phyloP scores from a whole-genome alignment of 1,140 invertebrate species.

The Meloidogyne chitwoodi region DNA sequence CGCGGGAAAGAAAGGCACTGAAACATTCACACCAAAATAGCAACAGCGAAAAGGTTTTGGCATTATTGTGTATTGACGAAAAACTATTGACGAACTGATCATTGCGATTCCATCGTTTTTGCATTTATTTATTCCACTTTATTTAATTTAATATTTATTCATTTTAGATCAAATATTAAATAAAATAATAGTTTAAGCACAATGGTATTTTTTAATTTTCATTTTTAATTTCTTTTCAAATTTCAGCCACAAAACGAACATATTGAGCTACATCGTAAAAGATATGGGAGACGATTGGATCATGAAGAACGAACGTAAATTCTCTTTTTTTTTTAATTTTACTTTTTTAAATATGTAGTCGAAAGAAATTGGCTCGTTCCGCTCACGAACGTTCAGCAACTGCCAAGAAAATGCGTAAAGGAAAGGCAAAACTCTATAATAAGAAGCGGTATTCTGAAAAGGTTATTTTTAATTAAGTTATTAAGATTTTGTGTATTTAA shows the following conservation, averaged over 20 bases:
- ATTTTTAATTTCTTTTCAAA: not conserved
- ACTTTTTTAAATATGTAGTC: slow-evolving; percentile 62
- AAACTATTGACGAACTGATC: not conserved
- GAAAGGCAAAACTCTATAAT: slow-evolving; percentile 96
- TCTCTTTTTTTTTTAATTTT: not conserved
- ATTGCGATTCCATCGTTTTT: no score
- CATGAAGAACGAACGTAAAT: slow-evolving; percentile 82
- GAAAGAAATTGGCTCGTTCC: slow-evolving; percentile 87
- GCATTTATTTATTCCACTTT: no score
- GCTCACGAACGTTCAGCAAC: slow-evolving; percentile 82
- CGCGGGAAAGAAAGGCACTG: not conserved
- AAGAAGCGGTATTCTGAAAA: slow-evolving; percentile 94
- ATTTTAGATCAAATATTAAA: no score
- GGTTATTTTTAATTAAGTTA: slow-evolving; percentile 64
- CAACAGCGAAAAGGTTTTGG: no score
- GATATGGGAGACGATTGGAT: slow-evolving; percentile 89
- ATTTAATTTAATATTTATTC: no score
- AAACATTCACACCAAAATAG: not conserved
- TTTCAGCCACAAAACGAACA: slow-evolving; percentile 95
- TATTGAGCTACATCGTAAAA: slow-evolving; percentile 92
- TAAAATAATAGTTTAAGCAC: no score
- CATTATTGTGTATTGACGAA: not conserved
- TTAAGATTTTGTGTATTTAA: slow-evolving; percentile 53
- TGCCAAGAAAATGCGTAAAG: slow-evolving; percentile 83
- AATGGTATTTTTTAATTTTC: slow-evolving; percentile 34